Base-by-base conservation (phyloP, 1,140 invertebrate genomes). In the Drosophila sproati region DNA sequence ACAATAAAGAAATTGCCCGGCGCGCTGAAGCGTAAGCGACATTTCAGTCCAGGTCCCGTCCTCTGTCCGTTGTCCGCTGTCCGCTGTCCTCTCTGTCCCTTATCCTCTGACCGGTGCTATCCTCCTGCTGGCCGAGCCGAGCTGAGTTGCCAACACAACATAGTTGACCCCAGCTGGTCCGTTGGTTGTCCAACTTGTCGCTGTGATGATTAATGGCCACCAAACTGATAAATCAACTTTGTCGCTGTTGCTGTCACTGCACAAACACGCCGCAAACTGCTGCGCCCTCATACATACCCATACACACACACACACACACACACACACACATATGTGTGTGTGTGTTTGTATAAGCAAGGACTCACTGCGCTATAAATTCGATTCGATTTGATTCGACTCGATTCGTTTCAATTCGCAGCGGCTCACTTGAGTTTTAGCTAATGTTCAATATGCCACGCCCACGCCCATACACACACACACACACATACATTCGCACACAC, bases 191-290 rank as follows among this genome's bases (percentile, higher is more conserved):
- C 85, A 89, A 89, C 85, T 89, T 89, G 85, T 89, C 85, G 85
- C 85, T 89, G 85, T 64, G 85, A 89, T 89, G 85, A 89, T 89
- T 89, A 89, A 89, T 89, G 85, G 85, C 85, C 85, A 89, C 80
- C 85, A 89, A 89, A 89, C 85, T 89, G 85, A 89, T 89, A 89
- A 89, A 89, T 89, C 85, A 89, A 89, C 85, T 89, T 89, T 89
- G 85, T 89, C 85, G 85, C 85, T 89, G 85, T 89, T 85, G 85
- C 85, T 89, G 85, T 89, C 85, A 89, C 80, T 89, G 85, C 80
- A 89, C 85, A 89, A 89, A 89, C 85, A 89, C 85, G 85, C 85
- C 85, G 85, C 85, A 89, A 89, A 89, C 78, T 78, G 78, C 85
- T 83, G 80, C 72, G 59, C 72, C 82, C 68, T 76, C 28, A 52